Percentiles rank a stretch among this genome's conserved stretches.
phyloP scores from a whole-genome alignment of 1,140 invertebrate species.

The Polypedilum pembai region DNA sequence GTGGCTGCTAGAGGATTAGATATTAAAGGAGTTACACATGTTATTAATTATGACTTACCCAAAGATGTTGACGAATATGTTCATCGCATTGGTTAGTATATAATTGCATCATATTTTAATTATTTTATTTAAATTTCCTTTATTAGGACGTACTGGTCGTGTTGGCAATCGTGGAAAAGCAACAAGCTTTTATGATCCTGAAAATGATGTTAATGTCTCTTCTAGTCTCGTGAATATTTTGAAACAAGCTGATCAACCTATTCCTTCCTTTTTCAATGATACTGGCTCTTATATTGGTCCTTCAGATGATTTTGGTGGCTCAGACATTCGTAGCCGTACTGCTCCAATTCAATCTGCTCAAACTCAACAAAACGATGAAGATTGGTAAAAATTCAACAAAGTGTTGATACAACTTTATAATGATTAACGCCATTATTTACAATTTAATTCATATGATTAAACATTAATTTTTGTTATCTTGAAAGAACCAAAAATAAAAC shows the following conservation, averaged over 20 bases:
- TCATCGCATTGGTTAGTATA: conserved; percentile 68
- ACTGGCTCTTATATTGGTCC: conserved; percentile 27
- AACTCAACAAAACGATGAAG: too few species aligned
- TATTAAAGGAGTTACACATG: conserved; percentile 69
- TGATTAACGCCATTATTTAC: too few species aligned
- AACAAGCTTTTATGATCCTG: conserved; percentile 74
- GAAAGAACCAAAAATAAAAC: too few species aligned
- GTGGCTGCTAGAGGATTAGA: conserved; percentile 82
- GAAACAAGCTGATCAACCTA: conserved; percentile 52
- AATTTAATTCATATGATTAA: too few species aligned
- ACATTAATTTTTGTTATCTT: too few species aligned
- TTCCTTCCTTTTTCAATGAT: conserved; percentile 55
- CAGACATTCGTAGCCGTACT: too few species aligned
- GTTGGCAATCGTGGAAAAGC: conserved; percentile 86
- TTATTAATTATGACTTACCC: conserved; percentile 90
- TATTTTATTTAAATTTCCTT: neutral
- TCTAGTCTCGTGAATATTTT: conserved; percentile 64
- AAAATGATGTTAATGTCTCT: conserved; percentile 53
- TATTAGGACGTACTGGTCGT: conserved; percentile 75
- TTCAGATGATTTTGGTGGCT: too few species aligned
- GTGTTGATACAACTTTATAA: too few species aligned
- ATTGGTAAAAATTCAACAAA: too few species aligned
- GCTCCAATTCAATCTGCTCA: too few species aligned
- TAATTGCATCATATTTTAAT: neutral
- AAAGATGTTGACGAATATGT: conserved; percentile 86